phyloP scores from a whole-genome alignment of 2,113 vertebrate species.

The Felis catus region DNA sequence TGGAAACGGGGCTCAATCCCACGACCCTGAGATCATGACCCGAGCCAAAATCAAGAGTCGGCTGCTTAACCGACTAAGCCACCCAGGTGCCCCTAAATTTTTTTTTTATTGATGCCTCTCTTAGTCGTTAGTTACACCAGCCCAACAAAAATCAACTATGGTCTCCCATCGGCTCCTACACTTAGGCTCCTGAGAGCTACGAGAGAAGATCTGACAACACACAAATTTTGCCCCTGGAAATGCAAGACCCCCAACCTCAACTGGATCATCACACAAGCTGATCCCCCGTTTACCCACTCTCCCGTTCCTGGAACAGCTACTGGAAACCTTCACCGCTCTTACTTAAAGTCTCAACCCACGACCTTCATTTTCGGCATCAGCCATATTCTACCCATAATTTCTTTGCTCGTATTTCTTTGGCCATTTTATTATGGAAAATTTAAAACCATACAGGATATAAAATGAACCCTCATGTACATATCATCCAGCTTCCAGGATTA shows the following conservation, averaged over 20 bases:
- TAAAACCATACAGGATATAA: neutral
- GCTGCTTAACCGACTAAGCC: neutral
- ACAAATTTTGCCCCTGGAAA: slow-evolving; percentile 9
- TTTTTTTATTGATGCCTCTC: neutral
- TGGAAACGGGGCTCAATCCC: neutral
- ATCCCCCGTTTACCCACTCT: neutral
- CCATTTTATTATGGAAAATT: neutral
- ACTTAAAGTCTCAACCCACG: neutral
- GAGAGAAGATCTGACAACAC: slow-evolving; percentile 17
- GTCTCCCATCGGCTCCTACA: neutral
- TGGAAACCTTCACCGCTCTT: neutral
- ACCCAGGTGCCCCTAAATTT: neutral
- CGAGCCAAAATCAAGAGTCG: neutral
- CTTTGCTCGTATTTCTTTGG: neutral
- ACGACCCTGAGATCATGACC: neutral
- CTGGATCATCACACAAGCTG: neutral
- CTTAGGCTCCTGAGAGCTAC: neutral
- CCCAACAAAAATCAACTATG: neutral
- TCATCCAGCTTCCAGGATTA: neutral
- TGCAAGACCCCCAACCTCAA: neutral
- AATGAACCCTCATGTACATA: neutral
- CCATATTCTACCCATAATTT: neutral
- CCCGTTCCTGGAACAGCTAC: neutral
- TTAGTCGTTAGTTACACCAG: neutral
- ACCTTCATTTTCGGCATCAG: neutral